Evolutionary conservation across 1,140 invertebrate species (phyloP), one percentile per base, ranked within the genome.

Genomic region (Drosophila sp.): DNA sequence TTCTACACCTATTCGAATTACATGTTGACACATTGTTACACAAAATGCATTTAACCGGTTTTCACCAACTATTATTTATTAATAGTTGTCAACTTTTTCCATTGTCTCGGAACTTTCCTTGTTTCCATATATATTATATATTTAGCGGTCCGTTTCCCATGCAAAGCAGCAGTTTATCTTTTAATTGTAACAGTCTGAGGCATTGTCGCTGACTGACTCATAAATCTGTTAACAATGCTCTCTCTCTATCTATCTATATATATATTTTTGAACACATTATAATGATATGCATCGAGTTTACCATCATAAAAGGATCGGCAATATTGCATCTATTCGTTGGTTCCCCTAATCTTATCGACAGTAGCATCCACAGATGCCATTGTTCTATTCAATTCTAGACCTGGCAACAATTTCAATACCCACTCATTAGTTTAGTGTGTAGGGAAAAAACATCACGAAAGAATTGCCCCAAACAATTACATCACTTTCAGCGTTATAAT

Each of bases 11-110:
- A 53, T 48, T 51, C 34, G 45, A 66, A 76, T 74, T 79, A 89
- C 76, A 75, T 83, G 81, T 86, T 86, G 82, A 86, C 81, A 86
- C 81, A 81, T 80, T 86, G 83, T 89, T 79, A 89, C 83, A 83
- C 76, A 89, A 89, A 89, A 89, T 89, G 79, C 83, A 89, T 80
- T 89, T 80, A 89, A 83, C 83, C 79, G 83, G 79, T 89, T 1
- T 3, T 50, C 62, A 27, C n/a, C 53, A 27, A 46, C 57, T 16
- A n/a, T n/a, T n/a, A n/a, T n/a, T n/a, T n/a, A n/a, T n/a, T n/a
- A n/a, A n/a, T n/a, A n/a, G n/a, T n/a, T n/a, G n/a, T n/a, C n/a
- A 21, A 21, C 21, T 2, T 21, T n/a, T 40, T 62, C 27, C 41
- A 46, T 59, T 61, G 45, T 46, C 25, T n/a, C 1, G 45, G 11